Evolutionary conservation across 2,113 vertebrate genomes (phyloP).

Genomic region (Chroicocephalus ridibundus): DNA sequence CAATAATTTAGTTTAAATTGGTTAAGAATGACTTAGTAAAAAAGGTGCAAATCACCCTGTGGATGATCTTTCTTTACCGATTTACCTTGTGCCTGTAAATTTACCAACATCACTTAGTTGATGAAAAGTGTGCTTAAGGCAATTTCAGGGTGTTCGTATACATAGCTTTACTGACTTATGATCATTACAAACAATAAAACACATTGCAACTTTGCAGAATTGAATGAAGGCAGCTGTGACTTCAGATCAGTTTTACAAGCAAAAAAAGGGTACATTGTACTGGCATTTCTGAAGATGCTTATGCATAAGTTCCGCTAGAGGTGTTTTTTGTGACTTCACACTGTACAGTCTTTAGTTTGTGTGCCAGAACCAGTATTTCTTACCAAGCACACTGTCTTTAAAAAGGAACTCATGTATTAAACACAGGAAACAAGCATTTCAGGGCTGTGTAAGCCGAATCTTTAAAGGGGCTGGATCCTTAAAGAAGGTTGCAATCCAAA

Average conservation of each 20-base stretch:
- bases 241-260: neutral
- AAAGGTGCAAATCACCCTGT: neutral
- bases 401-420: neutral
- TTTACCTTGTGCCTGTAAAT: neutral
- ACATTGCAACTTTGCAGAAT: neutral
- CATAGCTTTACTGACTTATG: neutral
- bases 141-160: neutral
- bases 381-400: neutral
- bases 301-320: neutral
- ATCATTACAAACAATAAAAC: neutral
- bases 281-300: neutral
- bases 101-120: neutral
- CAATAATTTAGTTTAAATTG: neutral
- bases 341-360: neutral
- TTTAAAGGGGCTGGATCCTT: neutral
- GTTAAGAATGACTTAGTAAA: neutral
- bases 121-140: neutral
- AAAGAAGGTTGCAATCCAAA: neutral
- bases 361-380: neutral
- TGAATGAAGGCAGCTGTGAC: neutral
- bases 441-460: neutral
- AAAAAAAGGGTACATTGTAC: neutral
- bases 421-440: neutral
- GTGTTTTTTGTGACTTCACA: neutral
- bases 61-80: neutral